Base-by-base conservation (phyloP, 2,797 vertebrate species). In the Pelobates cultripes region DNA sequence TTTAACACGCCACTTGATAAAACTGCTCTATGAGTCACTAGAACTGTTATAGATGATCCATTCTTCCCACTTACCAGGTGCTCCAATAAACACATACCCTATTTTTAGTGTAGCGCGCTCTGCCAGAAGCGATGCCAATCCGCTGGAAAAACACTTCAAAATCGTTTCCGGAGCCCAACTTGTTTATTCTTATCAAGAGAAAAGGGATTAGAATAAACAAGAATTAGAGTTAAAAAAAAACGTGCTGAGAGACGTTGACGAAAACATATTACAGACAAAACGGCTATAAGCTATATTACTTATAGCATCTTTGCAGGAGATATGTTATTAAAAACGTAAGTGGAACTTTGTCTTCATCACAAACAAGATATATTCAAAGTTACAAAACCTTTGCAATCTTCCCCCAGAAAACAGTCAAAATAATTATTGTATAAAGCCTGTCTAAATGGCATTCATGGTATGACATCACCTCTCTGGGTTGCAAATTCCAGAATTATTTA, bases 101-200 rank as follows among this genome's bases (percentile, higher is more conserved):
- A 75, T 98, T 95, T 91, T 98, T 98, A 81, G 95, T 99, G 90
- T 99, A 99, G 86, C 97, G 96, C 55, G 95, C 96, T 92, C 97
- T 93, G 57, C 95, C 97, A 55, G 98, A 94, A 81, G 96, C 90
- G 1, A 99, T 97, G 81, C 98, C 97, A 84, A 99, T 93, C 82
- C 97, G 94, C 89, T 98, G 97, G 81, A 98, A 99, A 90, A 97
- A 99, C 12, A 96, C 97, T 88, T 99, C 97, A 86, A 98, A 98
- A 88, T 99, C 98, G 88, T 98, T 99, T 84, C 97, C 97, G 85
- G 98, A 99, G 41, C 98, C 97, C 6, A 99, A 88, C 83, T 99
- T 99, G 88, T 91, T 97, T 92, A 99, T 99, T 91, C 98, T 94
- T 61, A 28, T n/a, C 42, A 43, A 17, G 45, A 17, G 14, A 61